Evolutionary conservation across 53 echinoderm and acorn worm genomes (phyloP).

Genomic region (Stichopus horrens): DNA sequence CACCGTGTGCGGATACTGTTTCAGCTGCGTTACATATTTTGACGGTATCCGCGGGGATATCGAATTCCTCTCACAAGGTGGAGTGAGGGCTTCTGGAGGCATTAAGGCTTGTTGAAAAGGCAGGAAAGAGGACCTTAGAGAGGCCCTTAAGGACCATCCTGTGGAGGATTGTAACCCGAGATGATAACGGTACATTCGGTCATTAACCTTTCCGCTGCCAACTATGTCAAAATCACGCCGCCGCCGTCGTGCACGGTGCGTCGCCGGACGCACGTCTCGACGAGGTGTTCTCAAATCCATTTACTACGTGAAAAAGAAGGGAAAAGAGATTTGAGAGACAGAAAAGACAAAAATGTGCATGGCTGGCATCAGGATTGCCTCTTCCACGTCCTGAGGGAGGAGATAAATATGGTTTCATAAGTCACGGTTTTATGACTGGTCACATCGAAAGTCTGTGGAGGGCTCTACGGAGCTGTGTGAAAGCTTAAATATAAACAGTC

Average conservation of each 20-base stretch:
- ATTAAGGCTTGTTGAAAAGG: slow-evolving; percentile 2
- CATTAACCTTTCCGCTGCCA: background rate
- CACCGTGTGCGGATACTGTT: background rate
- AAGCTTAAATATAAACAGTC: background rate
- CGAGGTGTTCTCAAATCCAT: background rate
- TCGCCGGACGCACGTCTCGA: background rate
- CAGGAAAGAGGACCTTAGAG: background rate
- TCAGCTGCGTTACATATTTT: background rate
- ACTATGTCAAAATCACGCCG: slow-evolving; percentile 2
- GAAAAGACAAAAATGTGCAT: background rate
- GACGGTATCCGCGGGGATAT: background rate
- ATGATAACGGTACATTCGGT: background rate
- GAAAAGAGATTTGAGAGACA: background rate
- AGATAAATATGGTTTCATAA: background rate
- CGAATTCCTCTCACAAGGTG: background rate
- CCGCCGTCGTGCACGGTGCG: background rate
- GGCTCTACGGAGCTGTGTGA: background rate
- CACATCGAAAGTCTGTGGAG: background rate
- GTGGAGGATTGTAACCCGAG: background rate
- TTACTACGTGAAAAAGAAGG: no score
- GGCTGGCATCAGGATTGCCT: background rate
- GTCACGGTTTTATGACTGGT: background rate
- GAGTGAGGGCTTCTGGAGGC: slow-evolving; percentile 6
- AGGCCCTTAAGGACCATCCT: slow-evolving; percentile 10
- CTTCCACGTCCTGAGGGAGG: background rate